Base-by-base conservation (phyloP, 2,113 vertebrate genomes). In the Symphodus melops region DNA sequence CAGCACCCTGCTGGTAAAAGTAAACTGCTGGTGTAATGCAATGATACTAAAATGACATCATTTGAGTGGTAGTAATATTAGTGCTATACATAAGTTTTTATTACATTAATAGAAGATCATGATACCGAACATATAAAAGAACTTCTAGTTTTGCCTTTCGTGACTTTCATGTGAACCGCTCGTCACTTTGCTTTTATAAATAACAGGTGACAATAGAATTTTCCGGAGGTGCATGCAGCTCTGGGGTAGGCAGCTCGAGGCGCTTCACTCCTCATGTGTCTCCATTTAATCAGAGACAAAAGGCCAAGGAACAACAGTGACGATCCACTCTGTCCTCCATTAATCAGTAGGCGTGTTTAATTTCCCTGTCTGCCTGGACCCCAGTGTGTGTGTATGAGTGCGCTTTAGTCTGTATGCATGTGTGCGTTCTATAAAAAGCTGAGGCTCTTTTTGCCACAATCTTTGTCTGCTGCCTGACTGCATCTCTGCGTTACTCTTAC, bases 331-430 rank as follows among this genome's bases (percentile, higher is more conserved):
- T 65, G 84, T 86, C 80, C 79, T 77, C 72, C 72, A 85, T 84
- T 90, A 83, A 90, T 89, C 83, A 77, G 88, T 16, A 25, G 60
- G 63, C 51, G 16, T 72, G 83, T 88, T 90, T 85, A 77, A 83
- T 82, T 81, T 81, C 70, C 70, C 63, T 21, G 28, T 73, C 70
- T 72, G 69, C 42, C 48, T 46, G 49, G 23, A 37, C 33, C 59
- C 20, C 21, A 60, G 28, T 69, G 23, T 39, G 65, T 48, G 53
- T 42, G 36, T 25, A 41, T 53, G 58, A 25, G 23, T 20, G 62
- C 33, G 69, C 52, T 44, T 51, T 36, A 37, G 21, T 36, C 12
- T 64, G 44, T 11, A 25, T 33, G 4, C 8, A 10, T 17, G 39
- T 37, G 66, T 28, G 17, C 44, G 61, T 83, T 80, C 67, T 81